Conservation (phyloP, 64 coral and sea anemone genomes). For the Actinia tenebrosa region DNA sequence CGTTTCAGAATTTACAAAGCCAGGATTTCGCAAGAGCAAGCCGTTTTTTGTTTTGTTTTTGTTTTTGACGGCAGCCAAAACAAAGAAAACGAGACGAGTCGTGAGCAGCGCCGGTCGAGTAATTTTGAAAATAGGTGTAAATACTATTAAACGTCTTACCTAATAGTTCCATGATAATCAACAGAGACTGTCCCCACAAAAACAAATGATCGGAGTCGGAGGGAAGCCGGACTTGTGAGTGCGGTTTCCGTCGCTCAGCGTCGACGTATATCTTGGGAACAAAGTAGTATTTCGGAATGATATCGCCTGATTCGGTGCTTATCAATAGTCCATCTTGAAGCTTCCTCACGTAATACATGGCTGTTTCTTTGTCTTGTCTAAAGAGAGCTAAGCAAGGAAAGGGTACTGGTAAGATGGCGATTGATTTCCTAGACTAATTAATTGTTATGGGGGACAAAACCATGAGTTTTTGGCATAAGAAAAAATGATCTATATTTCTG, state of each 20-base stretch:
- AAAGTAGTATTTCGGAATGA: constrained; percentile 88
- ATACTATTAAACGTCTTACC: constrained; percentile 30
- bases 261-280: constrained; percentile 67
- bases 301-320: constrained; percentile 39
- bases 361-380: constrained; percentile 39
- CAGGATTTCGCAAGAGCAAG: no score
- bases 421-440: no score
- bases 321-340: constrained; percentile 37
- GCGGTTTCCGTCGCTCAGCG: constrained; percentile 61
- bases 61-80: no score
- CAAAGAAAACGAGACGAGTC: no score
- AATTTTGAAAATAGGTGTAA: neutral
- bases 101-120: no score
- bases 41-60: no score
- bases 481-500: no score
- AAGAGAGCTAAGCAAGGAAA: constrained; percentile 24
- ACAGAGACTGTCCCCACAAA: constrained; percentile 82
- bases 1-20: no score
- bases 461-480: no score
- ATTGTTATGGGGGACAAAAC: no score
- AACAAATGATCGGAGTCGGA: constrained; percentile 45
- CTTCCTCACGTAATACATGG: constrained; percentile 36
- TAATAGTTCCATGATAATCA: constrained; percentile 79
- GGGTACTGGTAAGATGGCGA: neutral
- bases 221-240: constrained; percentile 53